Base-by-base conservation (phyloP, 2,113 vertebrate genomes). In the Aspiorhynchus laticeps region DNA sequence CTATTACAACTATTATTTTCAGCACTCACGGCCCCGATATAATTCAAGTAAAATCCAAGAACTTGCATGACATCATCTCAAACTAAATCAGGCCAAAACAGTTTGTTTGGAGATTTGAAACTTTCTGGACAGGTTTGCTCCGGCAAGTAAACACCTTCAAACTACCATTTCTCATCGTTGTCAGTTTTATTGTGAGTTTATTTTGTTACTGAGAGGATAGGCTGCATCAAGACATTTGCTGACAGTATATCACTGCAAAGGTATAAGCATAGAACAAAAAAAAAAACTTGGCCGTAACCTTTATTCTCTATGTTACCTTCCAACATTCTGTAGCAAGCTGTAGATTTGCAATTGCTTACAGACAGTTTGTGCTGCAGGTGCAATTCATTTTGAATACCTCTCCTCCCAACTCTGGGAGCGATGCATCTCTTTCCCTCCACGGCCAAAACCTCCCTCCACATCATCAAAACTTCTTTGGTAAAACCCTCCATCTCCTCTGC, bases 381-480 rank as follows among this genome's bases (percentile, higher is more conserved):
- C 11, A 59, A n/a, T 38, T 56, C 0, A 48, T 38, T 80, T 41
- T 41, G 12, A 75, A 92, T 96, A 99, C 98, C 98, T 98, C 96
- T 99, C 98, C 93, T 99, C 98, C 98, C 98, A 99, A 91, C 98
- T 99, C 93, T 99, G 98, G 87, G 98, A 99, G 90, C 98, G 97
- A 92, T 98, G 98, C 96, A 99, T 99, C 93, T 99, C 98, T 92
- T 97, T 96, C 77, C 91, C 96, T 92, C 97, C 98, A 91, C 97
- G 96, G 87, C 97, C 98, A 95, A 99, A 99, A 88, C 96, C 96
- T 90, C 96, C 97, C 92, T 99, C 98, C 88, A 98, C 97, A 91
- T 99, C 98, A 91, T 99, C 98, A 97, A 99, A 99, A 96, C 98
- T 99, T 99, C 98, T 99, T 99, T 99, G 98, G 98, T 99, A 99